These are phyloP conservation scores for Cheilosia pagana DNA, from an alignment of 2,888 invertebrate species.

Conservation along the genomic window DNA sequence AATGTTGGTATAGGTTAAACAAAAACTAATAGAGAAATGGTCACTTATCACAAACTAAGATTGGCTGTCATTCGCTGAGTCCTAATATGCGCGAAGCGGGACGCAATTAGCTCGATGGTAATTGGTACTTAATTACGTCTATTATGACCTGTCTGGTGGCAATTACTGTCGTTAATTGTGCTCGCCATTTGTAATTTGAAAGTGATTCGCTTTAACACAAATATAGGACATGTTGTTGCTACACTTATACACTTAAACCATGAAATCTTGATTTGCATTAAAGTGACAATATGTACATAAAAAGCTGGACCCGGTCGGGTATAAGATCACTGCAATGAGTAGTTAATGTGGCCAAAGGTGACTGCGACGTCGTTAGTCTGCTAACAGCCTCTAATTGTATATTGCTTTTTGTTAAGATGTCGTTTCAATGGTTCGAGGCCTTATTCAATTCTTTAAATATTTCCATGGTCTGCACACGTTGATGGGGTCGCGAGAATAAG, in stretches of 20 bases:
- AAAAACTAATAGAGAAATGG: not conserved
- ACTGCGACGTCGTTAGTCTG: conserved; percentile 25
- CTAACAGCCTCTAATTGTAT: conserved; percentile 25
- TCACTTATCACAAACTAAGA: not conserved
- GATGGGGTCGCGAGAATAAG: too few species aligned
- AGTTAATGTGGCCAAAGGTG: conserved; percentile 66
- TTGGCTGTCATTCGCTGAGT: conserved; percentile 13
- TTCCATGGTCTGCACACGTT: not conserved
- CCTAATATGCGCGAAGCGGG: conserved; percentile 31
- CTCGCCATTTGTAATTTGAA: conserved; percentile 44
- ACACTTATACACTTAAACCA: conserved; percentile 10
- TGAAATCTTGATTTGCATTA: conserved; percentile 64
- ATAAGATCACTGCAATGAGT: conserved; percentile 47
- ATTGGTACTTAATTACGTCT: conserved; percentile 81
- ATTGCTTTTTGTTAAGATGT: conserved; percentile 29
- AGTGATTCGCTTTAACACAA: conserved; percentile 36
- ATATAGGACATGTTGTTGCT: conserved; percentile 57
- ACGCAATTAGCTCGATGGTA: conserved; percentile 70
- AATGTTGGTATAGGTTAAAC: not conserved
- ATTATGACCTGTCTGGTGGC: conserved; percentile 81
- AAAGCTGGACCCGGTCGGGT: conserved; percentile 61
- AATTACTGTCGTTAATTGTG: conserved; percentile 78
- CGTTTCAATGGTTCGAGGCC: conserved; percentile 39
- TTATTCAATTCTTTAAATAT: conserved; percentile 10
- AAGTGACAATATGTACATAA: conserved; percentile 55